A percentile compares a stretch with the other conserved stretches of the same genome.
phyloP scores from a whole-genome alignment of 1,140 invertebrate genomes.

The Zelostemma sp. region DNA sequence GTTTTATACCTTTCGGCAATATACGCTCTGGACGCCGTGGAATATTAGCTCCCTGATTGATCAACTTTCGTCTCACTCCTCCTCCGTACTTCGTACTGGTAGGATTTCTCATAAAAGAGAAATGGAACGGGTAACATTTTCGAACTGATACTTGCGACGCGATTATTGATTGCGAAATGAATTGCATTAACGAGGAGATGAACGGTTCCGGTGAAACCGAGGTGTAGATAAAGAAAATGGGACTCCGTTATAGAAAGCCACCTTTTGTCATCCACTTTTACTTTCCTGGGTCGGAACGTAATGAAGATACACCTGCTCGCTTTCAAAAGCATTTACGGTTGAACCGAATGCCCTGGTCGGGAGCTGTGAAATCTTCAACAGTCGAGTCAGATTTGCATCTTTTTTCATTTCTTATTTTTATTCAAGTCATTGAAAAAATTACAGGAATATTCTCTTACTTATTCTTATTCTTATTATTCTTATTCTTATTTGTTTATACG shows the following conservation, averaged over 20 bases:
- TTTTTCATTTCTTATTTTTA: no score
- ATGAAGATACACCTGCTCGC: background rate
- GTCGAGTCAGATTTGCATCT: no score
- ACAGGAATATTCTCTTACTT: no score
- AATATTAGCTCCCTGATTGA: slow-evolving; percentile 48
- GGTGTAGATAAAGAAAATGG: background rate
- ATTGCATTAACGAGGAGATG: slow-evolving; percentile 1
- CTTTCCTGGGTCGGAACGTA: background rate
- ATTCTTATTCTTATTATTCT: no score
- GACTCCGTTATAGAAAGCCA: background rate
- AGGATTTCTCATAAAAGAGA: background rate
- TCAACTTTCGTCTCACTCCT: slow-evolving; percentile 18
- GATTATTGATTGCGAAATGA: background rate
- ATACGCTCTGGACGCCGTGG: slow-evolving; percentile 15
- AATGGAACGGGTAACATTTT: background rate
- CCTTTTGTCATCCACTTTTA: slow-evolving; percentile 1
- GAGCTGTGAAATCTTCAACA: no score
- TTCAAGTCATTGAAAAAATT: no score
- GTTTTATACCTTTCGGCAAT: slow-evolving; percentile 26
- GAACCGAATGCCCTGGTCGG: no score
- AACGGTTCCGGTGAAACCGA: slow-evolving; percentile 1
- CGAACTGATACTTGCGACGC: background rate
- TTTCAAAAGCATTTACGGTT: background rate
- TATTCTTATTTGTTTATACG: no score
- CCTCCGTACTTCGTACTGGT: background rate